These are phyloP conservation scores for Paramormyrops kingsleyae DNA, from an alignment of 2,113 vertebrate species.

Conservation along the genomic window DNA sequence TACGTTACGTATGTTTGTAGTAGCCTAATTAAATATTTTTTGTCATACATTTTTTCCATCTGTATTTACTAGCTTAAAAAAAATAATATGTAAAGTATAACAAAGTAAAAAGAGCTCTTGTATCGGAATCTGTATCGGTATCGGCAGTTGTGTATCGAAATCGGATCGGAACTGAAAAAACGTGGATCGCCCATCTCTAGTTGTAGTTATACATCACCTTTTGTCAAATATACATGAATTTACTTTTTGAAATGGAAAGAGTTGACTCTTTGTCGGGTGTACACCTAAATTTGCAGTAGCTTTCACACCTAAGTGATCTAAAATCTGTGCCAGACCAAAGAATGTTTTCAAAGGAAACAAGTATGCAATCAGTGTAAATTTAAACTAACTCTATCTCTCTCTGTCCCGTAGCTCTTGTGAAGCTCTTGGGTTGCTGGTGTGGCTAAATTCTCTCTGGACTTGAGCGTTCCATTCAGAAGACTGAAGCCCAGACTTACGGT, in stretches of 20 bases:
- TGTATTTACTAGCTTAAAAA: no score
- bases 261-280: background rate
- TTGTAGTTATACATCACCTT: background rate
- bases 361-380: background rate
- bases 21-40: no score
- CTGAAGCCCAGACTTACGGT: slow-evolving; percentile 99
- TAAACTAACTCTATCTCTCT: slow-evolving; percentile 18
- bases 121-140: no score
- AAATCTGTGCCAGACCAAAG: background rate
- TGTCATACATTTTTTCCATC: no score
- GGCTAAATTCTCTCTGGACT: slow-evolving; percentile 99
- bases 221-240: background rate
- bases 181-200: no score
- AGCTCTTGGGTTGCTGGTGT: slow-evolving; percentile 94
- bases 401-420: slow-evolving; percentile 70
- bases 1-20: no score
- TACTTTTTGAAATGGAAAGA: background rate
- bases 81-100: no score
- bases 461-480: slow-evolving; percentile 99
- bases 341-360: background rate
- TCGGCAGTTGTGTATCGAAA: no score
- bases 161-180: no score
- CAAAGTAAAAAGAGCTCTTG: no score
- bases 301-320: background rate
- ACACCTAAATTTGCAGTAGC: background rate